Evolutionary conservation across 2,888 invertebrate genomes (phyloP).

Genomic region (Hypomecis atomaria): DNA sequence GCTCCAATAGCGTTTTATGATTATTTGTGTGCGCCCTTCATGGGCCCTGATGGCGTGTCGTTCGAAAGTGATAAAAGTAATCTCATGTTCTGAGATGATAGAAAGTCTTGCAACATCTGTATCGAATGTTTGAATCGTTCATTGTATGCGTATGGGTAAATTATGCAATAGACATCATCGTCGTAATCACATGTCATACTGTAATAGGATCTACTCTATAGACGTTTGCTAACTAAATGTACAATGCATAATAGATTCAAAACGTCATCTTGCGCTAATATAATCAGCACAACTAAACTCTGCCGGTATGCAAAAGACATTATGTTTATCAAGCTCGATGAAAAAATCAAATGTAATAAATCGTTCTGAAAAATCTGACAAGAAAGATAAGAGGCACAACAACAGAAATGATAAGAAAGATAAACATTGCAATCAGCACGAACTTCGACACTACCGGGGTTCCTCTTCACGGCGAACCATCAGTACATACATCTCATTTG

Average conservation of each 20-base stretch:
- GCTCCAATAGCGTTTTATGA: conserved; percentile 40
- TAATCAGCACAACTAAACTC: conserved; percentile 8
- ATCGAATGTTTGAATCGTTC: conserved; percentile 6
- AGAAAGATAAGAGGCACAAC: conserved; percentile 46
- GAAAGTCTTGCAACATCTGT: conserved; percentile 16
- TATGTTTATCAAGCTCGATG: neutral
- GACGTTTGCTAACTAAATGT: conserved; percentile 18
- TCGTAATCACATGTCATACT: conserved; percentile 6
- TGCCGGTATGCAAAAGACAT: neutral
- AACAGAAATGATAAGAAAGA: conserved; percentile 58
- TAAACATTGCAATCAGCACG: conserved; percentile 63
- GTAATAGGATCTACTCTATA: conserved; percentile 14
- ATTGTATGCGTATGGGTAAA: conserved; percentile 1
- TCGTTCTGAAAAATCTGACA: conserved; percentile 17
- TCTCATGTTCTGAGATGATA: conserved; percentile 13
- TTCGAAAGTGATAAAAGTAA: conserved; percentile 19
- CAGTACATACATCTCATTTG: conserved; percentile 47
- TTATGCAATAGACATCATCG: conserved; percentile 16
- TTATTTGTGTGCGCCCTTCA: conserved; percentile 25
- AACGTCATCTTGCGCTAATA: conserved; percentile 23
- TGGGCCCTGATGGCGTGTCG: conserved; percentile 25
- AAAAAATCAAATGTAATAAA: conserved; percentile 3
- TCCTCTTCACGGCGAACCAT: conserved; percentile 53
- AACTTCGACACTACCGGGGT: conserved; percentile 61
- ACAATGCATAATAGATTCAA: conserved; percentile 24